Conservation (phyloP, 2,113 vertebrate genomes). For the Zosterops lateralis region DNA sequence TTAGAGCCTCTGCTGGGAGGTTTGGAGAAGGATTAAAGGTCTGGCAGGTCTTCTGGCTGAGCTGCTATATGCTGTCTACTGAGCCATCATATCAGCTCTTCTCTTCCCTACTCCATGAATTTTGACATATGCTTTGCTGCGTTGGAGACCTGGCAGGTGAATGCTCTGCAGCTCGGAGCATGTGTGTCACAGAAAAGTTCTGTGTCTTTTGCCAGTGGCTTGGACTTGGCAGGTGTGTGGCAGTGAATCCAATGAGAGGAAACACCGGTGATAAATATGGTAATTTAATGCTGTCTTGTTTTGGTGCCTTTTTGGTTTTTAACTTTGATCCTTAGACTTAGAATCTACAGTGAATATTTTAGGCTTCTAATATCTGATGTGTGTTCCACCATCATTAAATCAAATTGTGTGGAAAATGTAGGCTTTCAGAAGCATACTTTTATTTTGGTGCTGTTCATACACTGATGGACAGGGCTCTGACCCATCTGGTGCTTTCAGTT, state of each 20-base stretch:
- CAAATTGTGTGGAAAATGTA: not conserved
- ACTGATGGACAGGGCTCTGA: not conserved
- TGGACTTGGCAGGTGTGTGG: not conserved
- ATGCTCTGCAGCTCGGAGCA: not conserved
- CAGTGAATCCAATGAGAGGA: not conserved
- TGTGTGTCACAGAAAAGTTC: not conserved
- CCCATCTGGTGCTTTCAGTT: not conserved
- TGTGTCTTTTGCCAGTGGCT: not conserved
- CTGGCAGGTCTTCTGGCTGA: not conserved
- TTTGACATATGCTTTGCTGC: slow-evolving; percentile 18
- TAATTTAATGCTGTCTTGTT: not conserved
- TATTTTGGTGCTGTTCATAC: not conserved
- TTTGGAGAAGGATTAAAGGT: slow-evolving; percentile 18
- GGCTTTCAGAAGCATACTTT: not conserved
- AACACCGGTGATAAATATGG: not conserved
- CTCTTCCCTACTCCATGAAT: not conserved
- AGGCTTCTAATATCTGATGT: not conserved
- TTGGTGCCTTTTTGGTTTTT: not conserved
- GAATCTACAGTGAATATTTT: not conserved
- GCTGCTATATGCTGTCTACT: not conserved
- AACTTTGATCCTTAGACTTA: not conserved
- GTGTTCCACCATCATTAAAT: not conserved
- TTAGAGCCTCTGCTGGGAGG: not conserved
- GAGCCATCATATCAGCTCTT: not conserved
- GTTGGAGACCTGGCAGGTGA: not conserved